A percentile compares a stretch with the other conserved stretches of the same genome.
Evolutionary conservation across 2,797 vertebrate genomes (phyloP).

Genomic region (Gallinago nigripennis): DNA sequence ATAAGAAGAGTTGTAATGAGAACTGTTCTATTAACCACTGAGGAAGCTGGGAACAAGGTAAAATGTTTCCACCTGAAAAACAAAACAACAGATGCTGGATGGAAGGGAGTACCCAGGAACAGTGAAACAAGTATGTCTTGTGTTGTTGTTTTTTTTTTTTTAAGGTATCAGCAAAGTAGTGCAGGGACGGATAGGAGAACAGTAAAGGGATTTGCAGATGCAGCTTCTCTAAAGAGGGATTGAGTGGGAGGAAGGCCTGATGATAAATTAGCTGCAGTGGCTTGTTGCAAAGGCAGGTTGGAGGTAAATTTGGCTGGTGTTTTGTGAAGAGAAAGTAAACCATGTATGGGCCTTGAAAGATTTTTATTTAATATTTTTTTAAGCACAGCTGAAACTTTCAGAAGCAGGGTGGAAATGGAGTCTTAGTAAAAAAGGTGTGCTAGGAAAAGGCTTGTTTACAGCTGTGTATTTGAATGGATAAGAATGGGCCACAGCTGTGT

Average conservation of each 20-base stretch:
- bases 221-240: background rate
- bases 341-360: background rate
- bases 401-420: background rate
- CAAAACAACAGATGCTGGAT: background rate
- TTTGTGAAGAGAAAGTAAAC: background rate
- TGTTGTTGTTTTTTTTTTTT: background rate
- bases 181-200: background rate
- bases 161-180: background rate
- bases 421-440: background rate
- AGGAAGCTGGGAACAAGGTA: background rate
- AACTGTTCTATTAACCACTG: background rate
- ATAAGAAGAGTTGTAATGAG: background rate
- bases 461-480: background rate
- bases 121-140: background rate
- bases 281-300: background rate
- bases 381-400: background rate
- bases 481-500: background rate
- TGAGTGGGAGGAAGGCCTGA: background rate
- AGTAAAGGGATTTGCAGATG: background rate
- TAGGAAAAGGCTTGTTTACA: background rate
- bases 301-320: background rate
- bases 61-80: background rate
- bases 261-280: background rate
- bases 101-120: background rate
- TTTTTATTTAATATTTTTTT: background rate